phyloP scores from a whole-genome alignment of 2,113 vertebrate species.

The Pseudopodoces humilis region DNA sequence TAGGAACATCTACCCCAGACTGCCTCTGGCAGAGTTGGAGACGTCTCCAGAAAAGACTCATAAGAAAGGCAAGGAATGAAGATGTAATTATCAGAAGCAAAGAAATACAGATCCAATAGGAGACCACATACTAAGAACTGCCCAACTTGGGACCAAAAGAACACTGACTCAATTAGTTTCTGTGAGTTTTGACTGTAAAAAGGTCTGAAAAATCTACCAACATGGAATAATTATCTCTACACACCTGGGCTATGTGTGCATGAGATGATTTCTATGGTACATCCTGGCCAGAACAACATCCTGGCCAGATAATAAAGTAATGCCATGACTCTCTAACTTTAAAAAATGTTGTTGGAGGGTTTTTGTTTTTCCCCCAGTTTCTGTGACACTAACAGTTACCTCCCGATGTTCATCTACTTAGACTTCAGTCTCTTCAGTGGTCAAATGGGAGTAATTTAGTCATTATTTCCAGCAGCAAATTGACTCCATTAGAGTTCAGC shows the following conservation, averaged over 20 bases:
- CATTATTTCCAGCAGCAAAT: slow-evolving; percentile 67
- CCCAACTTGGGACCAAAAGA: not conserved
- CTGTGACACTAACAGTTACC: not conserved
- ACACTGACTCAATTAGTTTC: not conserved
- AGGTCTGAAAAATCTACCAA: not conserved
- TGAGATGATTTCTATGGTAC: not conserved
- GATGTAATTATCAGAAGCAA: not conserved
- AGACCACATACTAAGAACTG: not conserved
- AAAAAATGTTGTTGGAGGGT: not conserved
- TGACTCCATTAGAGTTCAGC: slow-evolving; percentile 66
- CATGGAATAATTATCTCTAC: not conserved
- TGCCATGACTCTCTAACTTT: not conserved
- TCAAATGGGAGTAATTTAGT: slow-evolving; percentile 69
- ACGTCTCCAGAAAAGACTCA: not conserved
- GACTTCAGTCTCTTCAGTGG: slow-evolving; percentile 44
- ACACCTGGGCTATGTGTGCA: not conserved
- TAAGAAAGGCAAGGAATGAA: not conserved
- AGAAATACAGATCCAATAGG: not conserved
- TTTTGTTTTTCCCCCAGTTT: not conserved
- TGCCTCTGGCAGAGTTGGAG: not conserved
- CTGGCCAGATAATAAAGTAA: not conserved
- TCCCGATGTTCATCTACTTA: slow-evolving; percentile 31
- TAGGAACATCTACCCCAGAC: too few species aligned
- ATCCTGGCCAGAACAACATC: not conserved
- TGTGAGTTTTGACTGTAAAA: not conserved